A percentile compares a stretch with the other conserved stretches of the same genome.
phyloP scores from a whole-genome alignment of 2,888 invertebrate species.

The Melieria picta region DNA sequence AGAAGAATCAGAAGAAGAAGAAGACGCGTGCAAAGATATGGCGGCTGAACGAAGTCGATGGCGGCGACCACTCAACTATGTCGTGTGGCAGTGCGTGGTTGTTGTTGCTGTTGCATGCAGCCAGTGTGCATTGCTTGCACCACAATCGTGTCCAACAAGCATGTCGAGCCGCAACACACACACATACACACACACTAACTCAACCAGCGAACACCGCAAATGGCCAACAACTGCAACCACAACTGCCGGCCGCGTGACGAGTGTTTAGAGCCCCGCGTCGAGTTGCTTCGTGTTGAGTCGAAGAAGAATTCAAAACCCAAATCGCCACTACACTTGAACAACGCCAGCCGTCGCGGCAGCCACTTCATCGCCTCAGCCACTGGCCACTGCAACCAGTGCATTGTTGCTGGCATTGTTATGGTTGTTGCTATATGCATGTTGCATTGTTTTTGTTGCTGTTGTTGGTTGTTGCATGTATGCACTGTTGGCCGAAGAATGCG shows the following conservation, averaged over 20 bases:
- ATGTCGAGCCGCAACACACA: neutral
- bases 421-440: too few relatives aligned
- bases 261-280: too few relatives aligned
- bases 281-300: neutral
- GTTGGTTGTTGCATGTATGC: too few relatives aligned
- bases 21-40: neutral
- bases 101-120: neutral
- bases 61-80: neutral
- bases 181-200: constrained; percentile 20
- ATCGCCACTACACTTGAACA: too few relatives aligned
- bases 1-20: neutral
- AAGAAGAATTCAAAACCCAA: too few relatives aligned
- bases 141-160: too few relatives aligned
- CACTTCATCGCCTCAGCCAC: too few relatives aligned
- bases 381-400: too few relatives aligned
- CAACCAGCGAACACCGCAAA: constrained; percentile 19
- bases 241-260: neutral
- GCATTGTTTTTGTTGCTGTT: too few relatives aligned
- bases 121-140: neutral
- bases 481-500: too few relatives aligned
- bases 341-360: too few relatives aligned
- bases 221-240: neutral
- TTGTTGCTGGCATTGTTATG: too few relatives aligned
- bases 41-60: neutral
- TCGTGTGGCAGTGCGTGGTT: neutral